Evolutionary conservation across 2,797 vertebrate species (phyloP), one percentile per base, ranked within the genome.

Genomic region (Etheostoma nigrum): DNA sequence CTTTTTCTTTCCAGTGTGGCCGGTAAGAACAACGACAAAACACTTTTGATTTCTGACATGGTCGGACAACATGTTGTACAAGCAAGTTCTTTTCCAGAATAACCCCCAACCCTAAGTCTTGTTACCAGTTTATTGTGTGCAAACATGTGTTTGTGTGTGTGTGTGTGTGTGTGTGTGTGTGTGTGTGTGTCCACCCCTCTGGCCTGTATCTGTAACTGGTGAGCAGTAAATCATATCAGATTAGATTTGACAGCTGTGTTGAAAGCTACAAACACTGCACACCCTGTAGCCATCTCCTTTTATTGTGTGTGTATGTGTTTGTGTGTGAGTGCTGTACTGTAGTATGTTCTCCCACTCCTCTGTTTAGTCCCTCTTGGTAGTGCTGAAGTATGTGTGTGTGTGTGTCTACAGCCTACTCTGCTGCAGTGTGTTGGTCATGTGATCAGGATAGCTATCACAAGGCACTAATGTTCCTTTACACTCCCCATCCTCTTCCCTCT

Each of bases 231-330:
- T 90, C 85, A 81, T 63, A 65, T 90, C 74, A 86, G 66, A 89
- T 90, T 90, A 83, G 70, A 80, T 79, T 75, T 88, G 86, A 90
- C 90, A 89, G 72, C 80, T 76, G 76, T 78, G 76, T 78, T 79
- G 33, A 84, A 85, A 88, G 71, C 76, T 83, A 73, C 86, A 87
- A 84, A 86, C 69, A 74, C 72, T 65, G 72, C 42, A 71, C 82
- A 30, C 84, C 76, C 76, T 74, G 74, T 67, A 86, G 83, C 70
- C 67, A 58, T 85, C 53, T 78, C 25, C 18, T 55, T 33, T 63
- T 44, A 23, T 40, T 40, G 25, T 30, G 58, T 70, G 61, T 61
- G 15, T 66, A 53, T 27, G 55, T 60, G 51, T n/a, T 49, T 59
- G 44, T 73, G 16, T 47, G 10, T 40, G 36, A 40, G 36, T 40